Base-by-base conservation (phyloP, 1,140 invertebrate genomes). In the Pteromalus puparum region DNA sequence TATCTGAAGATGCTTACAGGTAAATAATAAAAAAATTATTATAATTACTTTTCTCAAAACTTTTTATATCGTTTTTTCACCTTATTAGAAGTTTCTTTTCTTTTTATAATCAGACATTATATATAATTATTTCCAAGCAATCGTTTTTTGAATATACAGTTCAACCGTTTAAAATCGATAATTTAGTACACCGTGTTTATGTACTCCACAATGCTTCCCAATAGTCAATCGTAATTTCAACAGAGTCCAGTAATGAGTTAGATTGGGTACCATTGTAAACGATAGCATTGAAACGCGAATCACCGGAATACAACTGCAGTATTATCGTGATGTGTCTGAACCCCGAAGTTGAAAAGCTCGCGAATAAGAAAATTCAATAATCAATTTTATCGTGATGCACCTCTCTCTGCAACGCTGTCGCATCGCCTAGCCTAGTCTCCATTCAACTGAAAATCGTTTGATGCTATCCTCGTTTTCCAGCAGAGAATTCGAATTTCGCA, bases 1-100 rank as follows among this genome's bases (percentile, higher is more conserved):
- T 99, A 46, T 99, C 98, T 4, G 97, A 99, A 91, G 96, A 97
- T 87, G 98, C 98, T 83, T 98, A 99, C 94, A 96, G 95, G 98
- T 99, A 94, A 94, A 93, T 28, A 13, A 30, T 34, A 34, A 34
- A 4, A 34, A 34, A 34, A 4, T 34, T 5, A 34, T 34, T 34
- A 4, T 34, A 34, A 4, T 5, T 34, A n/a, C n/a, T 34, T 34
- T 34, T 34, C 30, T 34, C 30, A 34, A 34, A 34, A 34, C 6
- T 4, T 34, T 34, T 34, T n/a, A n/a, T n/a, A n/a, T 34, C 30
- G 6, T 34, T 34, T 4, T 34, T 34, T 34, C 3, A 4, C 30
- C 30, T 6, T 5, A n/a, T 34, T 34, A 34, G 30, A 28, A 38
- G 24, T 28, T 65, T 77, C n/a, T n/a, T 72, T 34, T 24, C 7